phyloP scores from a whole-genome alignment of 2,888 invertebrate genomes.

The Lysandra bellargus region DNA sequence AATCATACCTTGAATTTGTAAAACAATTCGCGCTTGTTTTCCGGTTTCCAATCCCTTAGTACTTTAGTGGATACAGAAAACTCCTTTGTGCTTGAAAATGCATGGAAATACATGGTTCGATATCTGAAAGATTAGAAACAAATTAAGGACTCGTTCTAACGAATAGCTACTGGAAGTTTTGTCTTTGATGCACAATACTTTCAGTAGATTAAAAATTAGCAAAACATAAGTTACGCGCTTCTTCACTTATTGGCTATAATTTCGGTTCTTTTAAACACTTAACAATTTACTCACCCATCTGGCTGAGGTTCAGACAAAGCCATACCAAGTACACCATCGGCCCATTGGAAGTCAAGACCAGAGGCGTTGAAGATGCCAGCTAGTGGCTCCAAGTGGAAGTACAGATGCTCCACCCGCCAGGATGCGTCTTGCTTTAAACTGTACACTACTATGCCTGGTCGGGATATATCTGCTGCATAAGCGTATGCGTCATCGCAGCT shows the following conservation, averaged over 20 bases:
- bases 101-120: conserved; percentile 85
- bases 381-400: conserved; percentile 86
- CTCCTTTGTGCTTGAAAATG: conserved; percentile 86
- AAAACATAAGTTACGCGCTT: too few relatives aligned
- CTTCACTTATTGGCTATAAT: too few relatives aligned
- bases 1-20: not conserved
- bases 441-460: conserved; percentile 82
- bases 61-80: conserved; percentile 85
- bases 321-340: conserved; percentile 88
- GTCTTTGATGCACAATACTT: too few relatives aligned
- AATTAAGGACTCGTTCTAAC: too few relatives aligned
- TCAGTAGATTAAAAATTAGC: too few relatives aligned
- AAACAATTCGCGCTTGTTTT: conserved; percentile 49
- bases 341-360: conserved; percentile 85
- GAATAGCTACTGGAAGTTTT: too few relatives aligned
- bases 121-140: not conserved
- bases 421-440: conserved; percentile 82
- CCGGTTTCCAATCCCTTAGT: conserved; percentile 57
- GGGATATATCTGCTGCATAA: conserved; percentile 85
- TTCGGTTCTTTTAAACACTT: not conserved
- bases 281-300: conserved; percentile 68
- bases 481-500: conserved; percentile 84
- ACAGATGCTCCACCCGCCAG: conserved; percentile 88
- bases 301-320: conserved; percentile 75
- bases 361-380: conserved; percentile 84